Evolutionary conservation across 2,113 vertebrate species (phyloP).

Genomic region (Meles meles): DNA sequence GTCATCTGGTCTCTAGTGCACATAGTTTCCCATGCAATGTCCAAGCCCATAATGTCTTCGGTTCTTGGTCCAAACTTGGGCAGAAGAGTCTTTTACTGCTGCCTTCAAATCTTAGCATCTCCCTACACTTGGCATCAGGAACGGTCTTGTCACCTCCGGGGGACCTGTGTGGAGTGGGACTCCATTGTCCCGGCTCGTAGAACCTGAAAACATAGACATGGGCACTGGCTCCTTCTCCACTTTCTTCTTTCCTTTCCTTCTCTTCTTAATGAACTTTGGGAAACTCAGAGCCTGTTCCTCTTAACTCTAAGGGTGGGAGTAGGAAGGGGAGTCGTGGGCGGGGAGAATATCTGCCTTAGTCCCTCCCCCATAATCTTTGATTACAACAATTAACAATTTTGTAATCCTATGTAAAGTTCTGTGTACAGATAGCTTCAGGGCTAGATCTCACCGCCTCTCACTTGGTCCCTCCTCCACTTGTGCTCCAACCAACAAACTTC

Average conservation of each 20-base stretch:
- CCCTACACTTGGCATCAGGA: not conserved
- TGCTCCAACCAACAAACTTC: not conserved
- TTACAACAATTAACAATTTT: not conserved
- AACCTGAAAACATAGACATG: not conserved
- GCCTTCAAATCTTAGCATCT: not conserved
- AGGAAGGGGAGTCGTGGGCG: accelerated
- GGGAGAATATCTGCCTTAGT: not conserved
- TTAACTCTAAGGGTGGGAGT: not conserved
- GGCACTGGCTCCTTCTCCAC: not conserved
- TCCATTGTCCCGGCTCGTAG: not conserved
- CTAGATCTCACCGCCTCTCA: not conserved
- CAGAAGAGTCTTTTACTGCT: not conserved
- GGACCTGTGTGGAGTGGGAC: not conserved
- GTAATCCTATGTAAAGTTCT: not conserved
- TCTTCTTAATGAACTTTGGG: not conserved
- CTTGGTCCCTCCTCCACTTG: not conserved
- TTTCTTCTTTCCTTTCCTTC: not conserved
- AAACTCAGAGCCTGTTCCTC: not conserved
- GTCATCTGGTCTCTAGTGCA: not conserved
- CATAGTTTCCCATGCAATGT: too few relatives aligned
- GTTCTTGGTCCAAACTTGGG: not conserved
- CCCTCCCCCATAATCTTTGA: not conserved
- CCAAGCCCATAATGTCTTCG: not conserved
- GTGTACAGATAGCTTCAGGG: not conserved
- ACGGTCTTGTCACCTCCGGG: not conserved